Evolutionary conservation across 2,888 invertebrate species (phyloP).

Genomic region (Lochmaea capreae): DNA sequence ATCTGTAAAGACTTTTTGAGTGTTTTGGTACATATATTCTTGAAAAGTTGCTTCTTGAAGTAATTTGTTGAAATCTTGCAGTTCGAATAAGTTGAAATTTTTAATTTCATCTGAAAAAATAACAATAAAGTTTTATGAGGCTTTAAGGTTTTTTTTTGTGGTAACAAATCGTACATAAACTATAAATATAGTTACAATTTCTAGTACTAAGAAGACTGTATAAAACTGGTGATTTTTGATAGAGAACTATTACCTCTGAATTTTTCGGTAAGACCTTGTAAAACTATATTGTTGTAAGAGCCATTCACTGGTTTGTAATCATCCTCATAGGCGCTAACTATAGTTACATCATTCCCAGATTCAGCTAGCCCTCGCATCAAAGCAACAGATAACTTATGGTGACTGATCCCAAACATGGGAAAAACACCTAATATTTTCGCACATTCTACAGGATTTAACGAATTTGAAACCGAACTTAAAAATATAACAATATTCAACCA

Average conservation of each 20-base stretch:
- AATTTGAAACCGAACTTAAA: not conserved
- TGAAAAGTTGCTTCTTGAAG: constrained; percentile 35
- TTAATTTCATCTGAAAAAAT: constrained; percentile 28
- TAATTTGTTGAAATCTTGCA: constrained; percentile 11
- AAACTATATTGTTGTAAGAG: constrained; percentile 22
- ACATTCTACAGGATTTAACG: constrained; percentile 39
- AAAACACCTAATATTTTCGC: constrained; percentile 74
- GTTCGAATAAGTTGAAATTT: constrained; percentile 20
- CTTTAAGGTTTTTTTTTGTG: not conserved
- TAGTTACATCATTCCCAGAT: constrained; percentile 75
- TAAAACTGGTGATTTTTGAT: not conserved
- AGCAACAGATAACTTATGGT: constrained; percentile 74
- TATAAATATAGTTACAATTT: not conserved
- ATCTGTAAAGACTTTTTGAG: constrained; percentile 49
- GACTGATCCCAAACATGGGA: constrained; percentile 77
- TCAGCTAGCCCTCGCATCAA: constrained; percentile 71
- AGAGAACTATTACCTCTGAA: constrained; percentile 20
- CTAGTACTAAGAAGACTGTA: too few relatives aligned
- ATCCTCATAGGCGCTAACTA: constrained; percentile 67
- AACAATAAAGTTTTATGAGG: too few relatives aligned
- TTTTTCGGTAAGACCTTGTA: constrained; percentile 21
- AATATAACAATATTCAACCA: not conserved
- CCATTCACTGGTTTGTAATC: constrained; percentile 65
- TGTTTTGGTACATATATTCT: constrained; percentile 35
- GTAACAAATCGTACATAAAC: not conserved